Evolutionary conservation across 1,140 invertebrate species (phyloP).

Genomic region (Trachymyrmex cornetzi): DNA sequence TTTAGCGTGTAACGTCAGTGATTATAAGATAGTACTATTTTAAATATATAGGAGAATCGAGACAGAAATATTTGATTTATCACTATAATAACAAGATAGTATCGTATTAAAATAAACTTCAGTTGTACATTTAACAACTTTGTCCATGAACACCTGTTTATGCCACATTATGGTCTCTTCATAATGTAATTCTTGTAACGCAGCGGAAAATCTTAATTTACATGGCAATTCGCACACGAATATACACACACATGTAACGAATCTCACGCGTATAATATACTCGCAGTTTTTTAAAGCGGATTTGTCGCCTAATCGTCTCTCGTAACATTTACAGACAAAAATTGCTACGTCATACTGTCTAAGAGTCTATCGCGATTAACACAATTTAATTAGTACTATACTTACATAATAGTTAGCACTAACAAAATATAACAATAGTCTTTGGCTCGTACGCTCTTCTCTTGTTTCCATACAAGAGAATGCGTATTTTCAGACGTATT

Average conservation of each 20-base stretch:
- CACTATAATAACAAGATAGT: constrained; percentile 43
- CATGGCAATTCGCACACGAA: background rate
- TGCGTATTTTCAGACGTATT: background rate
- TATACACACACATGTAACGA: background rate
- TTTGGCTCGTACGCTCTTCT: constrained; percentile 31
- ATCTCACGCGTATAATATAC: background rate
- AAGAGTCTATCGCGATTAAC: constrained; percentile 4
- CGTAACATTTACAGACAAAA: constrained; percentile 24
- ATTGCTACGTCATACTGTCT: background rate
- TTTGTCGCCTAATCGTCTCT: background rate
- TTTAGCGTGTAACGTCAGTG: too few species aligned
- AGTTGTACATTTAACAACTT: constrained; percentile 78
- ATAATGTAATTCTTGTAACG: background rate
- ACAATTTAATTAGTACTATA: constrained; percentile 29
- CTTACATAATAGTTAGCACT: background rate
- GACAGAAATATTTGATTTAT: constrained; percentile 30
- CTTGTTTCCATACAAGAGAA: background rate
- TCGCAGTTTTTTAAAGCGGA: background rate
- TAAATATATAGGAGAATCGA: background rate
- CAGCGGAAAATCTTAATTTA: background rate
- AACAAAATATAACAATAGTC: constrained; percentile 37
- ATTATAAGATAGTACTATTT: too few species aligned
- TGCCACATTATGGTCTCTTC: too few species aligned
- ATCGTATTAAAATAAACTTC: constrained; percentile 79
- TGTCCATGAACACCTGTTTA: constrained; percentile 65